Percentiles rank a stretch among this genome's conserved stretches.
phyloP scores from a whole-genome alignment of 2,113 vertebrate genomes.

The Hippotragus niger region DNA sequence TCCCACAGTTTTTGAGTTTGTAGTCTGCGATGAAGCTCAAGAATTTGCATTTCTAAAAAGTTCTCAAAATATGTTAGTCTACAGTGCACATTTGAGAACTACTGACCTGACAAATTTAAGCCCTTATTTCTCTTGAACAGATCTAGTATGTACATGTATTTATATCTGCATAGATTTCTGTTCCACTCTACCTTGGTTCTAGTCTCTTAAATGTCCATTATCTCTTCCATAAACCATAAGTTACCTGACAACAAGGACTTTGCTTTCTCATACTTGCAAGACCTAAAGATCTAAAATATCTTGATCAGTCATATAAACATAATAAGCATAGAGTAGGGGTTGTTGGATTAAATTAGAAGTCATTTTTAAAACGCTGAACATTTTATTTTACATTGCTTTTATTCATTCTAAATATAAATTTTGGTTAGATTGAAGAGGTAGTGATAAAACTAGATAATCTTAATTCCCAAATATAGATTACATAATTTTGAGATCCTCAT shows the following conservation, averaged over 20 bases:
- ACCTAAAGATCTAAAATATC: background rate
- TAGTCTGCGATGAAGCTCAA: background rate
- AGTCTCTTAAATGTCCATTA: background rate
- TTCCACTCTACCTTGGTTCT: background rate
- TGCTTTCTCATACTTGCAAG: background rate
- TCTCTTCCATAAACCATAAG: background rate
- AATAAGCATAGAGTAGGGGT: background rate
- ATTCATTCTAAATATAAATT: background rate
- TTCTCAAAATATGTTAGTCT: background rate
- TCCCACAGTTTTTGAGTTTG: background rate
- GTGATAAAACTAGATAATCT: background rate
- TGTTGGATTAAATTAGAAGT: background rate
- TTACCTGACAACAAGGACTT: background rate
- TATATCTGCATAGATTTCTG: background rate
- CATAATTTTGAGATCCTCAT: background rate
- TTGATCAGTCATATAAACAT: background rate
- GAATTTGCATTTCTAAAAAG: background rate
- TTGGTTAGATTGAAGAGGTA: background rate
- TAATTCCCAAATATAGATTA: background rate
- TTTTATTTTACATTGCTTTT: background rate
- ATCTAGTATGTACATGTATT: background rate
- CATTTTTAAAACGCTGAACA: background rate
- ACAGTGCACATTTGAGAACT: background rate
- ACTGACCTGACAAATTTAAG: background rate
- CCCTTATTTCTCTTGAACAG: background rate